phyloP scores from a whole-genome alignment of 2,113 vertebrate species.

The Eulemur macaco region DNA sequence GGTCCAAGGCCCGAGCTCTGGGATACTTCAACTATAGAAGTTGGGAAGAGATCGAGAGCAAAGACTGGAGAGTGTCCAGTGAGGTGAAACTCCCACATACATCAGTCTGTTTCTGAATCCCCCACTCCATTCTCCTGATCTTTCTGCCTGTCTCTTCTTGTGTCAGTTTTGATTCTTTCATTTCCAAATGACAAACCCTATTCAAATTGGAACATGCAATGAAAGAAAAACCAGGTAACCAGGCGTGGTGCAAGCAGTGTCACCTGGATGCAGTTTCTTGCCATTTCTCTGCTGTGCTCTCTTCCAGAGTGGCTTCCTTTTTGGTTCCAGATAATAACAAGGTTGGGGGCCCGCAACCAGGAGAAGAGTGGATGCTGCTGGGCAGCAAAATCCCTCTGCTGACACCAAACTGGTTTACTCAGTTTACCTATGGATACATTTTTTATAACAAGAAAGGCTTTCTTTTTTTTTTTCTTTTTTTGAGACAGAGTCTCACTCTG shows the following conservation, averaged over 20 bases:
- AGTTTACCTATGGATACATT: not conserved
- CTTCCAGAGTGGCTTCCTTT: not conserved
- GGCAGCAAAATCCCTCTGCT: not conserved
- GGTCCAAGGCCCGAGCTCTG: not conserved
- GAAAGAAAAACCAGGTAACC: not conserved
- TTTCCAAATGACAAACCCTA: slow-evolving; percentile 37
- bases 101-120: not conserved
- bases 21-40: not conserved
- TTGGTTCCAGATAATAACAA: not conserved
- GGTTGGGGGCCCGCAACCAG: not conserved
- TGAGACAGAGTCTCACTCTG: too few species aligned
- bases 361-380: not conserved
- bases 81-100: not conserved
- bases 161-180: slow-evolving; percentile 2
- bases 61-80: not conserved
- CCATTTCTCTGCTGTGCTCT: not conserved
- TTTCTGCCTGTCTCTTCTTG: not conserved
- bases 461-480: not conserved
- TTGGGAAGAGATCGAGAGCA: not conserved
- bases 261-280: not conserved
- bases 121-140: not conserved
- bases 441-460: not conserved
- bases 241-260: not conserved
- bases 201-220: not conserved
- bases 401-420: not conserved